Evolutionary conservation across 1,140 invertebrate genomes (phyloP), one percentile per base, ranked within the genome.

Genomic region (Zaprionus ornatus): DNA sequence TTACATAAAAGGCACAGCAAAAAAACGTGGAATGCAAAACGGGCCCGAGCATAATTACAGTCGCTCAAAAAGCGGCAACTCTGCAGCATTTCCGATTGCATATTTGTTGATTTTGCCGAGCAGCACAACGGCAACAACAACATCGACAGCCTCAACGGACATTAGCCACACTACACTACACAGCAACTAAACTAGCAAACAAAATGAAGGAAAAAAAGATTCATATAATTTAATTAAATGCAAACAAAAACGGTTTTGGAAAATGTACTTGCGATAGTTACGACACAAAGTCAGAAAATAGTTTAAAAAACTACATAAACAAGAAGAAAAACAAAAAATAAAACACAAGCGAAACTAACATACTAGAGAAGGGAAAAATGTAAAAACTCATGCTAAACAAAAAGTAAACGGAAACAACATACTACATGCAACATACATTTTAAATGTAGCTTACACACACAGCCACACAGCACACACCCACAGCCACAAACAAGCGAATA

Each of bases 211-310:
- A 69, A 68, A 66, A 74, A 75, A 74, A 79, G 27, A 90, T 81
- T 90, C 79, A 82, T 85, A 90, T 90, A 88, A 88, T 79, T 91
- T 91, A 91, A 87, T 87, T 90, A 91, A 83, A 91, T 84, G 82
- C 81, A 84, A 91, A 91, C 88, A 91, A 90, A 91, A 91, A 91
- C 82, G 88, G 88, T 91, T 88, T 91, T 91, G 88, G 88, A 91
- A 91, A 88, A 91, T 91, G 88, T 91, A 91, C 88, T 91, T 91
- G 88, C 88, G 78, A 91, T 91, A 90, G 82, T 76, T 82, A 88
- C 74, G 76, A 88, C 80, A 85, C 65, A 78, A 81, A 85, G 72
- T 90, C 78, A 73, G 72, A 77, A 84, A 88, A 90, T 79, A 90
- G 85, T 87, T 90, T 87, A 74, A 81, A 90, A 88, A 88, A 88